These are phyloP conservation scores for Trogon surrucura DNA, from an alignment of 2,113 vertebrate genomes.

Conservation along the genomic window DNA sequence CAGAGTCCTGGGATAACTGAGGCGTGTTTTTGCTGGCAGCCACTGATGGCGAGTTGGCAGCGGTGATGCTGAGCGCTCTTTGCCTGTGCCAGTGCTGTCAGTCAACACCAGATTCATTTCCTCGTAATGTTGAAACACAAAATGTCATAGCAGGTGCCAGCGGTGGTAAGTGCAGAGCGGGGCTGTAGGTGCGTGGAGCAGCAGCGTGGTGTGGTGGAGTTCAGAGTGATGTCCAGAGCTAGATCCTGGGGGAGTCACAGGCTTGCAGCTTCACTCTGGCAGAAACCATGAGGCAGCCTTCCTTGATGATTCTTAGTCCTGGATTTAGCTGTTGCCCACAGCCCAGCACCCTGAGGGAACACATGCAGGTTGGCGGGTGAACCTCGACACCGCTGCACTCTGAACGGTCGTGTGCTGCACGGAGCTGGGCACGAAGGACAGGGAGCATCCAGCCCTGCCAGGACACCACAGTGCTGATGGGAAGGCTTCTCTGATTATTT, in stretches of 20 bases:
- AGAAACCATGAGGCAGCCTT: not conserved
- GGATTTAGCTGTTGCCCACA: not conserved
- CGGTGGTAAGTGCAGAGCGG: not conserved
- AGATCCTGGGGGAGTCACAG: not conserved
- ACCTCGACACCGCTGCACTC: not conserved
- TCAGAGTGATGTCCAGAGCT: not conserved
- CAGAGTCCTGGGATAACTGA: not conserved
- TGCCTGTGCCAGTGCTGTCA: not conserved
- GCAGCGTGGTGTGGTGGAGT: not conserved
- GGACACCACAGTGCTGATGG: not conserved
- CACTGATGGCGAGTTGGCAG: not conserved
- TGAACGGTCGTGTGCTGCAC: fast-evolving
- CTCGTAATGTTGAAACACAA: not conserved
- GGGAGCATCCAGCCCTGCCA: not conserved
- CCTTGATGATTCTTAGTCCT: not conserved
- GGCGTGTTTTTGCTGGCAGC: fast-evolving
- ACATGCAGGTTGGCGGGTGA: fast-evolving
- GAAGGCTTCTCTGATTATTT: not conserved
- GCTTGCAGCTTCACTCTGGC: not conserved
- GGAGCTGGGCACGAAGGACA: not conserved
- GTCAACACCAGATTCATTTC: not conserved
- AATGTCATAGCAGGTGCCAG: not conserved
- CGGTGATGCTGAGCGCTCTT: not conserved
- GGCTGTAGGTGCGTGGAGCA: not conserved
- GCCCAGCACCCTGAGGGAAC: not conserved